phyloP scores from a whole-genome alignment of 53 echinoderm and acorn worm genomes.

The Arbacia lixula region DNA sequence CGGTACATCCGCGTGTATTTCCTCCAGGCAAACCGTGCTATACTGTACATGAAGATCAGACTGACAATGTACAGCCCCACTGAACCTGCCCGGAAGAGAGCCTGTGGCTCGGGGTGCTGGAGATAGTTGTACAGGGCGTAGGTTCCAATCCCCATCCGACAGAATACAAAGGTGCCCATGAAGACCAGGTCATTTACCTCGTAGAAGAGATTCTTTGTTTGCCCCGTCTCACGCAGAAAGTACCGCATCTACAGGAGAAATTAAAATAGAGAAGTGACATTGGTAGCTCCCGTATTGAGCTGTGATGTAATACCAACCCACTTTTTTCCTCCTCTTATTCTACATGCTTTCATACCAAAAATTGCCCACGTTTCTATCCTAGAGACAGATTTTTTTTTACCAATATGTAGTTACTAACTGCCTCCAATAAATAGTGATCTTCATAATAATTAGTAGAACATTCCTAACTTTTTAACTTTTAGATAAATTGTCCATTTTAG shows the following conservation, averaged over 20 bases:
- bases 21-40: constrained; percentile 62
- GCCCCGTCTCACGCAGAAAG: constrained; percentile 79
- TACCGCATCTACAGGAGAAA: constrained; percentile 61
- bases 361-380: too few species aligned
- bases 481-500: too few species aligned
- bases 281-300: too few species aligned
- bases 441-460: too few species aligned
- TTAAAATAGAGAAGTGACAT: too few species aligned
- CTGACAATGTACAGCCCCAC: constrained; percentile 81
- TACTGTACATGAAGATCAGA: constrained; percentile 81
- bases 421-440: too few species aligned
- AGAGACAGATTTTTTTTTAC: too few species aligned
- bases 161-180: constrained; percentile 71
- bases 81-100: constrained; percentile 75
- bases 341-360: too few species aligned
- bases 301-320: too few species aligned
- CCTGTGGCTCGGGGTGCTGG: constrained; percentile 65
- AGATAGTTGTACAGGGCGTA: constrained; percentile 80
- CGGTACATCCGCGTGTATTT: constrained; percentile 78
- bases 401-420: too few species aligned
- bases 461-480: too few species aligned
- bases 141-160: constrained; percentile 76
- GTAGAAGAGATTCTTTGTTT: constrained; percentile 67
- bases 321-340: too few species aligned
- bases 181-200: constrained; percentile 91